phyloP scores from a whole-genome alignment of 2,797 vertebrate species.

The Oryzias sinensis region DNA sequence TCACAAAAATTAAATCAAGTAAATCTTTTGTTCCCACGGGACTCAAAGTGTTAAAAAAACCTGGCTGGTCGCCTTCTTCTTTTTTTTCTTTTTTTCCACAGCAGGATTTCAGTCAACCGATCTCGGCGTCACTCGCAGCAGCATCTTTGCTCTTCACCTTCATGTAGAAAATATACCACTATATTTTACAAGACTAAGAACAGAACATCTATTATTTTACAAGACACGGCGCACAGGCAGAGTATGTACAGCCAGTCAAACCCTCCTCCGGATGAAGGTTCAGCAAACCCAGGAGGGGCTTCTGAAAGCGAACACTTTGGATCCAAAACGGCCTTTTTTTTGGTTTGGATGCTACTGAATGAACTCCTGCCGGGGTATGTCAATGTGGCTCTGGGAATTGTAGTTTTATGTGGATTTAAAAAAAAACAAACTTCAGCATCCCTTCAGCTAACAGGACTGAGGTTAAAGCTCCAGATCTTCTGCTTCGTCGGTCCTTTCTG shows the following conservation, averaged over 20 bases:
- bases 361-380: no score
- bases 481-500: neutral
- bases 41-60: constrained; percentile 26
- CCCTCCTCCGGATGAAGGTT: constrained; percentile 7
- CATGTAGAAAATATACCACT: constrained; percentile 77
- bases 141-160: constrained; percentile 61
- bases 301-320: constrained; percentile 27
- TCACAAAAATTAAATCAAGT: constrained; percentile 8
- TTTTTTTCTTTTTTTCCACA: no score
- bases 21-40: constrained; percentile 17
- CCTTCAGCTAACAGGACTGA: no score
- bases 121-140: constrained; percentile 50
- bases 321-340: neutral
- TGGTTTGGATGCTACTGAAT: neutral
- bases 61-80: neutral
- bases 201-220: constrained; percentile 71
- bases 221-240: constrained; percentile 52
- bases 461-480: no score
- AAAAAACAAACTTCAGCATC: no score
- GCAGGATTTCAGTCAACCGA: neutral
- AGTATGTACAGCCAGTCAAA: constrained; percentile 60
- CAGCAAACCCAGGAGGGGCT: neutral
- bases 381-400: no score
- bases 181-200: constrained; percentile 72
- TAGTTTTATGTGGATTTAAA: no score